Evolutionary conservation across 2,797 vertebrate genomes (phyloP).

Genomic region (Delichon dasypus): DNA sequence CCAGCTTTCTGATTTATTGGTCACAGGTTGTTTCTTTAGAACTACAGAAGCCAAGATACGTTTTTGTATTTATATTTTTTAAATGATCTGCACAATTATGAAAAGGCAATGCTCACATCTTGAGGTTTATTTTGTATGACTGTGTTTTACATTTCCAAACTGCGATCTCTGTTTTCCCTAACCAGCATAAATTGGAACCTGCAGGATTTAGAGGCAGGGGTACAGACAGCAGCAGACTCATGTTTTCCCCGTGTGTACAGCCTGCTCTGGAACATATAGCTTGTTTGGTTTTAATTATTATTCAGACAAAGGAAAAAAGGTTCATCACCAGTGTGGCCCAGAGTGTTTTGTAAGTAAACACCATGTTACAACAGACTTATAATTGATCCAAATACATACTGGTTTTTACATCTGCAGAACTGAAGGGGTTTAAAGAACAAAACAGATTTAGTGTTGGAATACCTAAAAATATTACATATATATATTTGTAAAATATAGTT

Average conservation of each 20-base stretch:
- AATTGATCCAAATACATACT: slow-evolving; percentile 31
- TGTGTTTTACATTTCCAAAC: not conserved
- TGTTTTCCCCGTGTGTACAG: not conserved
- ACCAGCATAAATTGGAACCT: not conserved
- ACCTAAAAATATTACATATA: not conserved
- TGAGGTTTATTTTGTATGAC: not conserved
- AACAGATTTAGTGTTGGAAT: not conserved
- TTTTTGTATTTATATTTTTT: slow-evolving; percentile 10
- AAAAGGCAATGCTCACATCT: not conserved
- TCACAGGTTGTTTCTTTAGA: slow-evolving; percentile 65
- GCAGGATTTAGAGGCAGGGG: not conserved
- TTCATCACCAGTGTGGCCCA: slow-evolving; percentile 17
- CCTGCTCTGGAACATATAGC: not conserved
- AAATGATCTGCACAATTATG: not conserved
- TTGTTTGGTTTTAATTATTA: slow-evolving; percentile 39
- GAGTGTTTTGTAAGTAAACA: slow-evolving; percentile 59
- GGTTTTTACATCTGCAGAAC: slow-evolving; percentile 8
- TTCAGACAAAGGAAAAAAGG: slow-evolving; percentile 1
- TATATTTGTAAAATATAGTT: not conserved
- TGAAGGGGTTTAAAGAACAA: not conserved
- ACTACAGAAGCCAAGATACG: not conserved
- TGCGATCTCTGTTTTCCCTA: not conserved
- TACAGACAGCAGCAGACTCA: not conserved
- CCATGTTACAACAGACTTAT: slow-evolving; percentile 2
- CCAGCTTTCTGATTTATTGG: slow-evolving; percentile 67